phyloP scores from a whole-genome alignment of 2,888 invertebrate species.

The Catocala sponsa region DNA sequence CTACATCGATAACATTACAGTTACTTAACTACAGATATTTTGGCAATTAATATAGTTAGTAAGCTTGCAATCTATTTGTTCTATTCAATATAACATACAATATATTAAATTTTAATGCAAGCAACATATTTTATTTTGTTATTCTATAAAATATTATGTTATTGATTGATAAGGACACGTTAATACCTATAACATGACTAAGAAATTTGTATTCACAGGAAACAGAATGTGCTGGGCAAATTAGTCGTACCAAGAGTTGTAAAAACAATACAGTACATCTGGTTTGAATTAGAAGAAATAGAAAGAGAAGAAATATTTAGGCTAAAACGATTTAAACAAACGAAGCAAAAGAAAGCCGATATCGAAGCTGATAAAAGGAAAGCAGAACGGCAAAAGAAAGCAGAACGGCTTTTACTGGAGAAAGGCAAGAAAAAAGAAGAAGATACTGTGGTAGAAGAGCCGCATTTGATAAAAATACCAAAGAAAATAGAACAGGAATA shows the following conservation, averaged over 20 bases:
- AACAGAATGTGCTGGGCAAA: constrained; percentile 59
- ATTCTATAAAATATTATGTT: too few species aligned
- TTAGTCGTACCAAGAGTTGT: constrained; percentile 53
- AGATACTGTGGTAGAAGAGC: not conserved
- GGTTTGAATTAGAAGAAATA: constrained; percentile 51
- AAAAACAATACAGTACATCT: constrained; percentile 53
- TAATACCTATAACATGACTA: constrained; percentile 17
- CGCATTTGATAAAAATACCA: not conserved
- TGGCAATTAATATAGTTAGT: too few species aligned
- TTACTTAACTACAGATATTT: too few species aligned
- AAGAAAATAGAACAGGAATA: not conserved
- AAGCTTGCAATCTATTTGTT: too few species aligned
- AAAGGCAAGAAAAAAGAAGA: not conserved
- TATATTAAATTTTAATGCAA: too few species aligned
- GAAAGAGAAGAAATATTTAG: constrained; percentile 60
- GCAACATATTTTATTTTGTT: too few species aligned
- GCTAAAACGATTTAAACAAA: constrained; percentile 59
- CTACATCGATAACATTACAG: too few species aligned
- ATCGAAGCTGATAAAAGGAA: not conserved
- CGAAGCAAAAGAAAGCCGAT: constrained; percentile 31
- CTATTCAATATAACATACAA: too few species aligned
- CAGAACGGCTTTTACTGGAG: not conserved
- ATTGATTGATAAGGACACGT: too few species aligned
- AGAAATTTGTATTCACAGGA: constrained; percentile 58
- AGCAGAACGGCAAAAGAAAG: not conserved